Base-by-base conservation (phyloP, 2,113 vertebrate genomes). In the Lasiurus borealis region DNA sequence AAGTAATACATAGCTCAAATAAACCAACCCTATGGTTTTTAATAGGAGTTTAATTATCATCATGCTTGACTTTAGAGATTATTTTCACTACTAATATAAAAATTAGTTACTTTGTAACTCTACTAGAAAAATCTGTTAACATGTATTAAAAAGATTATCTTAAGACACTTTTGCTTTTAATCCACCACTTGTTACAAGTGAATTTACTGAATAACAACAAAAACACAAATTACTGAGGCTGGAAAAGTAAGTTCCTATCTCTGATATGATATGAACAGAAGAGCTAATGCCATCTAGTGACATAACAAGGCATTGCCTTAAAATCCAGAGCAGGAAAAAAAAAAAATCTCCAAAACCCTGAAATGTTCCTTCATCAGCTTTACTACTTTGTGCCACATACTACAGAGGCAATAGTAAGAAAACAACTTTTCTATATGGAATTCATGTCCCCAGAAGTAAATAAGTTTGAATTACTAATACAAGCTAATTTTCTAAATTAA, bases 281-380 rank as follows among this genome's bases (percentile, higher is more conserved):
- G 40, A 72, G 48, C 48, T 78, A 69, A 14, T 40, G 92, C 94
- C 96, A 96, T 29, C 96, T 96, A 96, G 94, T 66, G 94, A 73
- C 68, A 81, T 0, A 59, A 77, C 27, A 69, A 90, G 68, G 46
- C 13, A 96, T 0, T 95, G 88, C 59, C 7, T 31, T 54, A 76
- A 69, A 87, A 78, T 52, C 27, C 12, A 85, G 8, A 13, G 25
- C 44, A 90, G 50, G 44, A 13, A n/a, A 85, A 64, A 27, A 57
- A 25, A 27, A 52, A 54, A 19, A 40, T 4, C 78, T 59, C 64
- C n/a, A 27, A 44, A 83, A 69, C 52, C 8, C 15, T 59, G 36
- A 59, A 92, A 82, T 62, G 29, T 57, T 82, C 4, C 13, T 40
- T 85, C 44, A 36, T 27, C 57, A 57, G n/a, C 34, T 82, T 85